phyloP scores from a whole-genome alignment of 2,888 invertebrate species.

The Drosophila affinis region DNA sequence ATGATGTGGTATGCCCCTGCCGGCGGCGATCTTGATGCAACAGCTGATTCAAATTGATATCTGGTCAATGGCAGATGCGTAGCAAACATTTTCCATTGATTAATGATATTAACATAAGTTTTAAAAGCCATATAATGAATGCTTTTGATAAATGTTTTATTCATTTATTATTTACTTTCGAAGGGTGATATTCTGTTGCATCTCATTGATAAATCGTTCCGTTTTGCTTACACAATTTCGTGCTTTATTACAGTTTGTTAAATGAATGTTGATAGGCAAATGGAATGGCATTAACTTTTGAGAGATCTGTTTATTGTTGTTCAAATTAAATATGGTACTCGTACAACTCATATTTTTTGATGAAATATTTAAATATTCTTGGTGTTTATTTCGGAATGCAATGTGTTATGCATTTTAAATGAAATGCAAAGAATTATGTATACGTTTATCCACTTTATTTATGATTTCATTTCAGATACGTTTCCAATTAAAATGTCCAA shows the following conservation, averaged over 20 bases:
- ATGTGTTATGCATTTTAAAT: background rate
- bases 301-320: background rate
- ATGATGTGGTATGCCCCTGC: constrained; percentile 14
- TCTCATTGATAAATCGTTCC: constrained; percentile 19
- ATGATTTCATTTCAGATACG: constrained; percentile 71
- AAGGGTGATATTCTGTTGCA: constrained; percentile 2
- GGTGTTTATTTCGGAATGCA: background rate
- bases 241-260: constrained; percentile 7
- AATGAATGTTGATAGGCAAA: constrained; percentile 26
- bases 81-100: constrained; percentile 52
- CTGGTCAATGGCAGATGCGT: constrained; percentile 21
- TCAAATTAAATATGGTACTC: background rate
- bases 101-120: constrained; percentile 61
- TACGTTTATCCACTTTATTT: background rate
- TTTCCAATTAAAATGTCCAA: constrained; percentile 56
- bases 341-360: background rate
- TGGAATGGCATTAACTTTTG: background rate
- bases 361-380: constrained; percentile 1
- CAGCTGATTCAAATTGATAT: constrained; percentile 39
- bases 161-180: constrained; percentile 1
- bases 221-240: constrained; percentile 5
- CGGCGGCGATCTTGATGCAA: constrained; percentile 53
- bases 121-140: constrained; percentile 49
- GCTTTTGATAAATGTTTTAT: constrained; percentile 51
- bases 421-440: constrained; percentile 18